Evolutionary conservation across 2,888 invertebrate species (phyloP).

Genomic region (Proisotoma minuta): DNA sequence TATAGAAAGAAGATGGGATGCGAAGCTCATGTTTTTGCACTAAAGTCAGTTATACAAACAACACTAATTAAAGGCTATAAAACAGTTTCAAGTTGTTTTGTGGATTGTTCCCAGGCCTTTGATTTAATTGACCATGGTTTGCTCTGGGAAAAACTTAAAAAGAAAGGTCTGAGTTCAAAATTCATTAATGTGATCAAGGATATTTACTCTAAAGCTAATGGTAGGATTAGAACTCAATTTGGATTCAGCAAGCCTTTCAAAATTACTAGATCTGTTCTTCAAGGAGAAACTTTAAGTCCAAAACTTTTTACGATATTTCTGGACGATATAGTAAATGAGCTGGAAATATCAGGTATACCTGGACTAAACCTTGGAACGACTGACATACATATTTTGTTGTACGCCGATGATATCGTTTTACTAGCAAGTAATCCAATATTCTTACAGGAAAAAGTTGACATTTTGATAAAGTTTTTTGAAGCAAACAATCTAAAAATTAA

Average conservation of each 20-base stretch:
- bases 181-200: constrained; percentile 25
- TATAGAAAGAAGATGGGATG: constrained; percentile 38
- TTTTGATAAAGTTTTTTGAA: background rate
- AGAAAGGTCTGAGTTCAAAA: constrained; percentile 32
- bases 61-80: constrained; percentile 21
- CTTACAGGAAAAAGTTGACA: background rate
- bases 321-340: constrained; percentile 14
- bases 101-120: constrained; percentile 42
- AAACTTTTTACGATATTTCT: constrained; percentile 26
- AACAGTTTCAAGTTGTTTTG: constrained; percentile 39
- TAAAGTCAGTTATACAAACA: constrained; percentile 26
- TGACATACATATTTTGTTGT: constrained; percentile 1
- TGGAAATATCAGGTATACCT: background rate
- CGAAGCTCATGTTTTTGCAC: constrained; percentile 44
- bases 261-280: constrained; percentile 16
- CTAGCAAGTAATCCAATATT: background rate
- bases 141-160: constrained; percentile 34
- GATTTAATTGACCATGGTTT: constrained; percentile 35
- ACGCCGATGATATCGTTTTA: constrained; percentile 6
- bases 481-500: background rate
- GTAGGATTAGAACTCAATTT: background rate
- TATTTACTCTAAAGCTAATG: constrained; percentile 14
- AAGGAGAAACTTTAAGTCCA: constrained; percentile 26
- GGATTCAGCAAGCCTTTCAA: constrained; percentile 6
- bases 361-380: background rate